Evolutionary conservation across 2,888 invertebrate species (phyloP), one percentile per base, ranked within the genome.

Genomic region (Hoplodrina ambigua): DNA sequence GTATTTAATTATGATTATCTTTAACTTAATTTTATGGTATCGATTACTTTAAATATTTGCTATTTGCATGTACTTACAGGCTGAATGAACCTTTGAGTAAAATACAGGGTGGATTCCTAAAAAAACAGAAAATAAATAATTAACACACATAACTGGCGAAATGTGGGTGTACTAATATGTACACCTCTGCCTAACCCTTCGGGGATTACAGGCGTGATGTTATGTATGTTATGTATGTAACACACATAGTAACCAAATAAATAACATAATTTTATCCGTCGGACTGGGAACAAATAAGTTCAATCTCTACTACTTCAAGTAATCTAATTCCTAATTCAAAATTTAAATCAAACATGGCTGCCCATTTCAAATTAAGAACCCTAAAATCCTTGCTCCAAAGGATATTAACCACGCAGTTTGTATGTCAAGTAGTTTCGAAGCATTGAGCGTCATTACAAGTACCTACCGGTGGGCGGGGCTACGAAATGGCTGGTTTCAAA

Each of bases 401-500:
- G 57, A 67, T 77, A 77, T 58, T 49, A 78, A 71, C 78, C 56
- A 55, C 44, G 64, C 72, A 78, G 81, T 78, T 78, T 81, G 60
- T 78, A 62, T 81, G 81, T 76, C 78, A 77, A 77, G 66, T 61
- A 49, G 64, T 81, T 81, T 78, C 69, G 17, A 75, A 69, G 69
- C 65, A 75, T 75, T 69, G 81, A 76, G 81, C 61, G 81, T 77
- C 72, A 81, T 78, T 78, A 81, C 78, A 56, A 64, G 73, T 73
- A 56, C 69, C 50, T 73, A 56, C 69, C 50, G 58, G 82, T 93
- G 91, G 94, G 94, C 91, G 93, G 92, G 90, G 90, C 91, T 78
- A 85, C 88, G 75, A 90, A 90, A 90, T 91, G 86, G 88, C 86
- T 88, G 87, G 90, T 94, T 93, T 88, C 93, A 93, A 93, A 94